A percentile compares a stretch with the other conserved stretches of the same genome.
These are phyloP conservation scores for Pristionchus fissidentatus DNA, from an alignment of 2,888 invertebrate species.

Conservation along the genomic window DNA sequence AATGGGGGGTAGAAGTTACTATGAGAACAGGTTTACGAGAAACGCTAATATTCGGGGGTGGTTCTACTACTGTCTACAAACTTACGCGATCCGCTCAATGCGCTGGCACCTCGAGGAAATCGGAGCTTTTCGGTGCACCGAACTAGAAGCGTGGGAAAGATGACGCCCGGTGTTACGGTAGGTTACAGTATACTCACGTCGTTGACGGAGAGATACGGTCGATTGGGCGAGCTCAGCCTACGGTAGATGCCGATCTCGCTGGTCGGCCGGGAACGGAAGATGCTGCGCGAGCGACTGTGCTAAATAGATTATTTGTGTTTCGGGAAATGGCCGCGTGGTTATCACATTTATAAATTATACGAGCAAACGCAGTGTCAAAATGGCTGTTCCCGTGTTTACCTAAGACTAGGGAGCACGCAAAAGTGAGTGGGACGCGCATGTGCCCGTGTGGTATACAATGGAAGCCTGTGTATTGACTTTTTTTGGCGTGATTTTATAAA, in stretches of 20 bases:
- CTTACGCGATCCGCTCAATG: not conserved
- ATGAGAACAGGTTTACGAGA: too few species aligned
- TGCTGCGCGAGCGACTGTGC: constrained; percentile 54
- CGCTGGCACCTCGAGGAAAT: constrained; percentile 39
- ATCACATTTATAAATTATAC: not conserved
- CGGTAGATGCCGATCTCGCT: constrained; percentile 43
- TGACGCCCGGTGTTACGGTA: not conserved
- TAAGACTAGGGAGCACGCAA: too few species aligned
- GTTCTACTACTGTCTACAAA: not conserved
- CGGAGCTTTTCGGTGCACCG: constrained; percentile 11
- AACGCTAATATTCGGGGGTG: not conserved
- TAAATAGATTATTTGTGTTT: not conserved
- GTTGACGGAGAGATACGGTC: constrained; percentile 44
- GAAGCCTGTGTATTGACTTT: too few species aligned
- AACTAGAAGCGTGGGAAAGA: constrained; percentile 4
- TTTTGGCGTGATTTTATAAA: too few species aligned
- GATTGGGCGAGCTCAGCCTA: constrained; percentile 43
- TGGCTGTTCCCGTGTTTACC: too few species aligned
- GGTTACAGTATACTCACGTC: constrained; percentile 33
- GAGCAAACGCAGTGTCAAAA: too few species aligned
- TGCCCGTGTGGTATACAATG: too few species aligned
- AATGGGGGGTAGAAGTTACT: too few species aligned
- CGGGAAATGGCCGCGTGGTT: not conserved
- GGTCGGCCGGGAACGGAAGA: constrained; percentile 50
- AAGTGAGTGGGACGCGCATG: too few species aligned